Base-by-base conservation (phyloP, 1,140 invertebrate species). In the Diploscapter pachys region DNA sequence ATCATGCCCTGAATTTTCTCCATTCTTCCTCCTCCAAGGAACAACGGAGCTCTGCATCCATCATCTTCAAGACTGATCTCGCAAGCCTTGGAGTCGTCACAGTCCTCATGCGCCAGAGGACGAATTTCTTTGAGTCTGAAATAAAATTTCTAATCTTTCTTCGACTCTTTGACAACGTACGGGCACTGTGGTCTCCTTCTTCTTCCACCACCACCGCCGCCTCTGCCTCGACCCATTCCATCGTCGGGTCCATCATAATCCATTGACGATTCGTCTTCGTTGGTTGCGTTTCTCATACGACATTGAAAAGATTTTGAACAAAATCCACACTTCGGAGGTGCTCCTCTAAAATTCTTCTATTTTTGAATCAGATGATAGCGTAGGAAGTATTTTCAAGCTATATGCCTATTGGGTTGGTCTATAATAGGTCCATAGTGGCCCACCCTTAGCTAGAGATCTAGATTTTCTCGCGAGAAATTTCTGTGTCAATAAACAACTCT, bases 251-350 rank as follows among this genome's bases (percentile, higher is more conserved):
- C 55, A 6, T 31, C 5, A 50, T 4, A 71, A 71, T 70, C 73
- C 70, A 74, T 70, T 65, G 70, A 56, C 72, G 73, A 57, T 73
- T 73, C 13, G n/a, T 9, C 11, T 54, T 54, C 9, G 62, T 49
- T n/a, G 3, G 72, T 74, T 5, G 53, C 51, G 57, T 74, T 74
- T 56, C 72, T 75, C 6, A 53, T 77, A 4, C 74, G 73, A 51
- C 74, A 76, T 65, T 77, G 50, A 73, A 76, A 76, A 13, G 54
- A 65, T 11, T 61, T 49, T 5, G 74, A 6, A 61, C 74, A 76
- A 55, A 31, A 68, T 48, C 74, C 74, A 3, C 74, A 76, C 51
- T 65, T 61, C 4, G 74, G 74, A 11, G 74, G 74, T 50, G 74
- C 6, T 5, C 74, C 74, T 9, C 74, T 53, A 9, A 73, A 31